phyloP scores from a whole-genome alignment of 2,888 invertebrate genomes.

The Mystacides longicornis region DNA sequence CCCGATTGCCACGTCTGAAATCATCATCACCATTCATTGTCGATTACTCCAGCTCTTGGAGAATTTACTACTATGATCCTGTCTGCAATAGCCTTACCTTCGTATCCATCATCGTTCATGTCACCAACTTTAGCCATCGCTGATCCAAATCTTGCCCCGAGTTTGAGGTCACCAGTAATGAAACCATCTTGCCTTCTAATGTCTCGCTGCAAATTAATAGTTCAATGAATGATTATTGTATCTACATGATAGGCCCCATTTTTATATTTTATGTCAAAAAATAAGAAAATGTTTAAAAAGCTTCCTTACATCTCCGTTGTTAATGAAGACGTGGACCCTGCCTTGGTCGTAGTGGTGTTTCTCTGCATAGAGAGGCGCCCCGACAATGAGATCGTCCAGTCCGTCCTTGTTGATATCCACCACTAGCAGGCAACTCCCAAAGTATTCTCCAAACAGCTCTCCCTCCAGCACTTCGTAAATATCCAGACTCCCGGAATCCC shows the following conservation, averaged over 20 bases:
- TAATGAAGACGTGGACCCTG: conserved; percentile 50
- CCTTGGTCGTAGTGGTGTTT: conserved; percentile 49
- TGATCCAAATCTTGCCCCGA: conserved; percentile 54
- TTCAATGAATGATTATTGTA: not conserved
- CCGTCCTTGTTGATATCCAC: conserved; percentile 54
- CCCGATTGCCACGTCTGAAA: conserved; percentile 56
- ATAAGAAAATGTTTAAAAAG: too few species aligned
- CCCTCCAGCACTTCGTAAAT: conserved; percentile 33
- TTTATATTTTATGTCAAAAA: too few species aligned
- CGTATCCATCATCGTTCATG: conserved; percentile 56
- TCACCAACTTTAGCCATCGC: conserved; percentile 57
- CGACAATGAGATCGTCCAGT: conserved; percentile 54
- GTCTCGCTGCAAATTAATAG: conserved; percentile 11
- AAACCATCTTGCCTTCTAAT: conserved; percentile 28
- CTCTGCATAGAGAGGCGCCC: conserved; percentile 50
- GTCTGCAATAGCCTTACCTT: too few species aligned
- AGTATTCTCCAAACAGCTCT: conserved; percentile 54
- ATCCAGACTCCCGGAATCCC: conserved; percentile 31
- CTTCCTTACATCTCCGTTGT: conserved; percentile 35
- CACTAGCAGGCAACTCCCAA: conserved; percentile 52
- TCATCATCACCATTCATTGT: too few species aligned
- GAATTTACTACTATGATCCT: too few species aligned
- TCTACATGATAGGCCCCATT: too few species aligned
- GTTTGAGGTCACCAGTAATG: conserved; percentile 35
- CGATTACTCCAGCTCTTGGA: too few species aligned